phyloP scores from a whole-genome alignment of 2,888 invertebrate genomes.

The Siphonodentalium dalli region DNA sequence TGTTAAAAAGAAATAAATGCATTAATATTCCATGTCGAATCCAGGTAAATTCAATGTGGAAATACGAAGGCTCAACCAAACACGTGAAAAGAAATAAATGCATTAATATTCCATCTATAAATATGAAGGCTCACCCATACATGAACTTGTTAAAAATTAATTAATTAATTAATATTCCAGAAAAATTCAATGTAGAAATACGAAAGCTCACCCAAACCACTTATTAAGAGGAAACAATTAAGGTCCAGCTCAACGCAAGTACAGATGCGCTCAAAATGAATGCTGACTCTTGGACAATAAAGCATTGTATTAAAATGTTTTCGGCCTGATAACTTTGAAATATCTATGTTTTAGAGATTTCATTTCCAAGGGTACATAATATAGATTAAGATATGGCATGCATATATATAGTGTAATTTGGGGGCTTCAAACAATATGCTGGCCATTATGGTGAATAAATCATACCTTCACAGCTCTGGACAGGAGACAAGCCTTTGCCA shows the following conservation, averaged over 20 bases:
- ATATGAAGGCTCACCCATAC: slow-evolving; percentile 78
- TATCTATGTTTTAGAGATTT: no score
- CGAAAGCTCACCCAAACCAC: slow-evolving; percentile 76
- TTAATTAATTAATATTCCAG: slow-evolving; percentile 67
- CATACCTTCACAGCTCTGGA: slow-evolving; percentile 78
- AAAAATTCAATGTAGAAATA: slow-evolving; percentile 83
- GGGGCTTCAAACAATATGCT: no score
- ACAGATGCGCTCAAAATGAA: no score
- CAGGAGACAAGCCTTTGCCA: slow-evolving; percentile 71
- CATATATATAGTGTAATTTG: no score
- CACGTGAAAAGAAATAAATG: slow-evolving; percentile 47
- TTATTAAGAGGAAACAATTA: no score
- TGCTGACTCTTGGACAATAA: no score
- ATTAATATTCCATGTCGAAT: slow-evolving; percentile 71
- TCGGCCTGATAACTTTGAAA: no score
- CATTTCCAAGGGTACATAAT: no score
- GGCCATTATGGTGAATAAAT: no score
- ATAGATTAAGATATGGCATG: no score
- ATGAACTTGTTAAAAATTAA: slow-evolving; percentile 57
- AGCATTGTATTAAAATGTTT: no score
- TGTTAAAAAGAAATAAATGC: slow-evolving; percentile 30
- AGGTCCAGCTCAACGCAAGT: no score
- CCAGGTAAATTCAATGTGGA: slow-evolving; percentile 83
- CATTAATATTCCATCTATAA: slow-evolving; percentile 70
- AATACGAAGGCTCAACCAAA: slow-evolving; percentile 80